Base-by-base conservation (phyloP, 2,888 invertebrate species). In the Pteria penguin region DNA sequence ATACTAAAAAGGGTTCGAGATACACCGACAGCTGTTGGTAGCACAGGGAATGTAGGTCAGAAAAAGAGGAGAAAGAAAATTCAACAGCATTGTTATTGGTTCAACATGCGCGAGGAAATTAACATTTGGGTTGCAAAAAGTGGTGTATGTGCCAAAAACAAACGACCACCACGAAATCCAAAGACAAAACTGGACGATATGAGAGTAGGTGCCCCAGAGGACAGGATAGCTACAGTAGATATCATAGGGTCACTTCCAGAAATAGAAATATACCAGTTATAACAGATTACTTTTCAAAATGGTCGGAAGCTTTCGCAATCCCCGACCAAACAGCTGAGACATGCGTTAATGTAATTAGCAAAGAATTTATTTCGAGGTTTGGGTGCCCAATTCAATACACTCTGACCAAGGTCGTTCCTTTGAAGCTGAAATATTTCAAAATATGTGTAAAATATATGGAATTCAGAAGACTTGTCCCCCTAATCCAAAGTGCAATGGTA, bases 191-290 rank as follows among this genome's bases (percentile, higher is more conserved):
- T 74, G 11, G 73, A 75, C 8, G 22, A 29, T 31, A 61, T 80
- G 61, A 3, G 14, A 27, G 29, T 67, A 14, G 80, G 80, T 24
- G 65, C 66, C 14, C 75, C 76, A 32, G 18, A 63, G 27, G 76
- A 79, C 31, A 66, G 70, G 3, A 63, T 63, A 33, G 29, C 63
- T 3, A n/a, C n/a, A n/a, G 33, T 32, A 2, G 63, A 63, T 33
- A 33, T 36, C 33, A 4, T 61, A 31, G 27, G 45, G 3, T 78
- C 78, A 14, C 69, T 81, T 2, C 77, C 77, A 66, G 29, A 45
- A 11, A 78, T 71, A n/a, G 68, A n/a, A 82, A 75, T 63, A 70
- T 82, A 8, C 36, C 82, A 24, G 75, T 76, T 14, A 69, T 81
- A 1, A 73, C 68, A 24, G 78, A 81, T 66, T 71, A 73, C 14